phyloP scores from a whole-genome alignment of 2,888 invertebrate genomes.

The Brachypalpus laphriformis region DNA sequence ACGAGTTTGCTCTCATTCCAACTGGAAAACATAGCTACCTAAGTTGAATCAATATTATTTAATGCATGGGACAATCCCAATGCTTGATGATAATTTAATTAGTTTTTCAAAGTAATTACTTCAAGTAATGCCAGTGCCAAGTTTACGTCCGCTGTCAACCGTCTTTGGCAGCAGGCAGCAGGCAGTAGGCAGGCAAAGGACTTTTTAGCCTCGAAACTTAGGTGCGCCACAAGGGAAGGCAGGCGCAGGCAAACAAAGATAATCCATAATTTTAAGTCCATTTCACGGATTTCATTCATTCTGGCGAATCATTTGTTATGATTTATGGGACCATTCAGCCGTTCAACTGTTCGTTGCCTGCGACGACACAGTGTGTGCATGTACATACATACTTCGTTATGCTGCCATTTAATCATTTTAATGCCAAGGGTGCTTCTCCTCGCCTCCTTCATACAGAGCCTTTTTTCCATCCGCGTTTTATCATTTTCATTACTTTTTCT shows the following conservation, averaged over 20 bases:
- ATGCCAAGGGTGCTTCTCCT: conserved; percentile 27
- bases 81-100: conserved; percentile 54
- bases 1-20: not conserved
- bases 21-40: not conserved
- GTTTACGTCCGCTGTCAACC: not conserved
- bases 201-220: not conserved
- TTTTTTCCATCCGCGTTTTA: conserved; percentile 41
- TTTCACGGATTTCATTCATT: conserved; percentile 55
- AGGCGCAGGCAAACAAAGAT: conserved; percentile 52
- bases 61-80: conserved; percentile 19
- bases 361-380: conserved; percentile 2
- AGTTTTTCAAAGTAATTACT: conserved; percentile 38
- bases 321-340: conserved; percentile 61
- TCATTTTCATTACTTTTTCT: conserved; percentile 47
- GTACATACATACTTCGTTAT: conserved; percentile 45
- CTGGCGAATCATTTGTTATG: conserved; percentile 51
- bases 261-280: conserved; percentile 63
- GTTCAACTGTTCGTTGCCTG: not conserved
- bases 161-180: not conserved
- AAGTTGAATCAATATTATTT: conserved; percentile 41
- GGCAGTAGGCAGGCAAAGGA: not conserved
- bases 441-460: conserved; percentile 6
- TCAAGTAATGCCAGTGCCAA: not conserved
- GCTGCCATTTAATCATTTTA: conserved; percentile 51
- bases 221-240: not conserved